Evolutionary conservation across 2,113 vertebrate genomes (phyloP), one percentile per base, ranked within the genome.

Genomic region (Engystomops pustulosus): DNA sequence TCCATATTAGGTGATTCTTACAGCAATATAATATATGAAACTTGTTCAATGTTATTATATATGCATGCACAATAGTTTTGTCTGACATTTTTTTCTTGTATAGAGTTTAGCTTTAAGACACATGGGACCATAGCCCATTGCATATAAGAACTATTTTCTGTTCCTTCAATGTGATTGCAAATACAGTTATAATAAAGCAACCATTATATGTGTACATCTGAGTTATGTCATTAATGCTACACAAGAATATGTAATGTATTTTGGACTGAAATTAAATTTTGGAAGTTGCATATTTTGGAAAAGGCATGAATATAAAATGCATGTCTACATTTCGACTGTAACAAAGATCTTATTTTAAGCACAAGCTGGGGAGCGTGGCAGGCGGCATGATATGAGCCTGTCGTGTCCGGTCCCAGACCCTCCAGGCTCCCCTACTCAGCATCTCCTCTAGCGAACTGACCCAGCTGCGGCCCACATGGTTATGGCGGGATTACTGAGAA

Each of bases 161-260:
- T 91, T 93, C 94, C 53, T 94, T 95, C 93, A 89, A 75, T 95
- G 95, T 96, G 94, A 96, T 95, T 93, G 94, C 95, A 95, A 96
- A 95, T 93, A 95, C 95, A 96, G 95, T 97, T 95, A 99, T 98
- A n/a, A n/a, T 99, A 99, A 99, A 98, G 95, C 95, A 94, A 93
- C 96, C n/a, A 96, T 97, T 98, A 97, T 97, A 95, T 95, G 96
- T 98, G 95, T 94, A 92, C 72, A 81, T 70, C 41, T 0, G 81
- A 85, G 79, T 0, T 10, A 6, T 71, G 47, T 82, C 2, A 11
- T 72, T 10, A 17, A 38, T 58, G 15, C 6, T 6, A 23, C 32
- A 2, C 30, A 67, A 67, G 14, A 67, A 67, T 6, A 5, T 30
- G 27, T 62, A 23, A 27, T 62, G 11, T 30, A 17, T 11, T 62